Percentiles rank a stretch among this genome's conserved stretches.
Conservation (phyloP, 2,797 vertebrate species). For the Xiphophorus birchmanni region DNA sequence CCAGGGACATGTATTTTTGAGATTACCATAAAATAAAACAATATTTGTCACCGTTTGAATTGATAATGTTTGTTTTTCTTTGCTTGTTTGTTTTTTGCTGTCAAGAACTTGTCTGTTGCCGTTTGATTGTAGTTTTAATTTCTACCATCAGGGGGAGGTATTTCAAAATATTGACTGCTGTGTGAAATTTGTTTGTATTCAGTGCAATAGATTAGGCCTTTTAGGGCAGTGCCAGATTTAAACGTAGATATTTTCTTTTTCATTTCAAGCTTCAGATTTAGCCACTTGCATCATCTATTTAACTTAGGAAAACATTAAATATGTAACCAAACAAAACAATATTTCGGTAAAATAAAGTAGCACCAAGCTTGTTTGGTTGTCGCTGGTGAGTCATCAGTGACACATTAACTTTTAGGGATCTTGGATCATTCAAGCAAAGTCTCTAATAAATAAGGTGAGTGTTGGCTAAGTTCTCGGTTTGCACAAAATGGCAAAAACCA, state of each 20-base stretch:
- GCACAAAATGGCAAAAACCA: conserved; percentile 6
- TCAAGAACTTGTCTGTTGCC: not conserved
- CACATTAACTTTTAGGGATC: not conserved
- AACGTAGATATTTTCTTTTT: not conserved
- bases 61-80: not conserved
- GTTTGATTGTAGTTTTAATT: not conserved
- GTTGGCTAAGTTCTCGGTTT: conserved; percentile 32
- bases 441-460: conserved; percentile 17
- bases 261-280: not conserved
- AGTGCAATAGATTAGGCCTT: not conserved
- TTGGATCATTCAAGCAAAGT: not conserved
- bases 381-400: conserved; percentile 36
- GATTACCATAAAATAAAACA: not conserved
- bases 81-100: not conserved
- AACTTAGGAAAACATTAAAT: not conserved
- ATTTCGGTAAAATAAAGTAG: not conserved
- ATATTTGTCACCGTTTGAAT: not conserved
- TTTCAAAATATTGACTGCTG: not conserved
- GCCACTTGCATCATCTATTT: not conserved
- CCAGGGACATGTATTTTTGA: not conserved
- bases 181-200: not conserved
- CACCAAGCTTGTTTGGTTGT: conserved; percentile 5
- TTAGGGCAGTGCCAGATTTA: not conserved
- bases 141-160: not conserved
- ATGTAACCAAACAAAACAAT: not conserved